Evolutionary conservation across 2,888 invertebrate genomes (phyloP).

Genomic region (Dichetophora obliterata): DNA sequence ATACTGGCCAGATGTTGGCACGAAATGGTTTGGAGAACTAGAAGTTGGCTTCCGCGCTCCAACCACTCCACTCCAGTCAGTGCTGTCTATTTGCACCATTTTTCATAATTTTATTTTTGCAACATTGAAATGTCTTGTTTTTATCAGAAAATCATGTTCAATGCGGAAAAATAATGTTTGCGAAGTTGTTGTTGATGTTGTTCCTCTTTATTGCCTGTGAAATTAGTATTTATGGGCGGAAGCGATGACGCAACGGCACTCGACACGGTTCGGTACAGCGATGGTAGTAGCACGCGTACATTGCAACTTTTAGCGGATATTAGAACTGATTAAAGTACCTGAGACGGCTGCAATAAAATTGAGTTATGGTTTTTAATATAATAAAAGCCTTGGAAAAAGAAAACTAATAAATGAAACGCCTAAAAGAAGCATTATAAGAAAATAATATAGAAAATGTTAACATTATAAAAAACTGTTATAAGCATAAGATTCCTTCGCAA

Average conservation of each 20-base stretch:
- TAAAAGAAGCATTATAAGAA: no score
- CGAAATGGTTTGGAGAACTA: conserved; percentile 30
- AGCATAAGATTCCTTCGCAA: neutral
- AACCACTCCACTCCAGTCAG: neutral
- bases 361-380: conserved; percentile 65
- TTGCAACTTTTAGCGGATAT: conserved; percentile 54
- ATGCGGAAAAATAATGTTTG: conserved; percentile 46
- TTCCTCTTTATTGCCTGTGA: conserved; percentile 68
- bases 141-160: conserved; percentile 41
- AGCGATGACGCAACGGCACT: conserved; percentile 28
- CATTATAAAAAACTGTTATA: no score
- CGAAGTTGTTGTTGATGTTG: conserved; percentile 55
- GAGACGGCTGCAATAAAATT: conserved; percentile 67
- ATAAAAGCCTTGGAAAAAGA: neutral
- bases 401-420: no score
- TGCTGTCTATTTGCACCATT: conserved; percentile 5
- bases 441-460: no score
- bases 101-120: conserved; percentile 37
- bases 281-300: conserved; percentile 20
- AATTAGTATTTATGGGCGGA: conserved; percentile 68
- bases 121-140: conserved; percentile 41
- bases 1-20: conserved; percentile 47
- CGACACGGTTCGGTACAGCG: conserved; percentile 15
- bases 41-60: neutral
- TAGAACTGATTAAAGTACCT: conserved; percentile 67